Percentiles rank a stretch among this genome's conserved stretches.
phyloP scores from a whole-genome alignment of 30 jellyfish, hydroid and myxozoan species.

The Chrysaora quinquecirrha region DNA sequence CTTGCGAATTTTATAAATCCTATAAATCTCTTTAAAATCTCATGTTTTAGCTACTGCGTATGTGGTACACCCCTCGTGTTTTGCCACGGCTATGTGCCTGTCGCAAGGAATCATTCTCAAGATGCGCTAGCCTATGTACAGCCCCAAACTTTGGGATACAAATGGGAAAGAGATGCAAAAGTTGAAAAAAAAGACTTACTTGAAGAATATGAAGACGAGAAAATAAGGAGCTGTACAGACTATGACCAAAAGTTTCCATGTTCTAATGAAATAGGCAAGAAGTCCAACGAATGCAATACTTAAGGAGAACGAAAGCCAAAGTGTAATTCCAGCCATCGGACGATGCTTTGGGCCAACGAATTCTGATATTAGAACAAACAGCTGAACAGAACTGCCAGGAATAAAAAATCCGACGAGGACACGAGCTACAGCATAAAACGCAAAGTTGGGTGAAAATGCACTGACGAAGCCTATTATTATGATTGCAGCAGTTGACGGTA shows the following conservation, averaged over 20 bases:
- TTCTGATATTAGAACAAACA: conserved; percentile 72
- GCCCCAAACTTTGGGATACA: too few species aligned
- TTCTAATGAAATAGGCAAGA: conserved; percentile 67
- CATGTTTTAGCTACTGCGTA: too few species aligned
- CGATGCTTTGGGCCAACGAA: conserved; percentile 84
- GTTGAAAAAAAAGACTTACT: conserved; percentile 54
- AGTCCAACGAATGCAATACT: conserved; percentile 77
- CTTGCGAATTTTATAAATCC: too few species aligned
- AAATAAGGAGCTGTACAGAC: conserved; percentile 78
- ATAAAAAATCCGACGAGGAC: conserved; percentile 74
- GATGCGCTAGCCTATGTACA: too few species aligned
- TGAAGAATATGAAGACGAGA: conserved; percentile 51
- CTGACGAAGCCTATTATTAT: conserved; percentile 52
- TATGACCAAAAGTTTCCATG: conserved; percentile 77
- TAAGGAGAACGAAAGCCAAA: conserved; percentile 63
- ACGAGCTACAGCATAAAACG: conserved; percentile 37
- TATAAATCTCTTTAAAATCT: too few species aligned
- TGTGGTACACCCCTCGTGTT: too few species aligned
- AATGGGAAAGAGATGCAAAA: too few species aligned
- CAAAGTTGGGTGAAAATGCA: conserved; percentile 75
- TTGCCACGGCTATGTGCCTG: too few species aligned
- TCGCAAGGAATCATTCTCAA: too few species aligned
- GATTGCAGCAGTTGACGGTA: conserved; percentile 53
- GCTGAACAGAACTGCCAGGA: conserved; percentile 74
- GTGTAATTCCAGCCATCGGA: conserved; percentile 79